Base-by-base conservation (phyloP, 2,888 invertebrate genomes). In the Pseudeuparius sepicola region DNA sequence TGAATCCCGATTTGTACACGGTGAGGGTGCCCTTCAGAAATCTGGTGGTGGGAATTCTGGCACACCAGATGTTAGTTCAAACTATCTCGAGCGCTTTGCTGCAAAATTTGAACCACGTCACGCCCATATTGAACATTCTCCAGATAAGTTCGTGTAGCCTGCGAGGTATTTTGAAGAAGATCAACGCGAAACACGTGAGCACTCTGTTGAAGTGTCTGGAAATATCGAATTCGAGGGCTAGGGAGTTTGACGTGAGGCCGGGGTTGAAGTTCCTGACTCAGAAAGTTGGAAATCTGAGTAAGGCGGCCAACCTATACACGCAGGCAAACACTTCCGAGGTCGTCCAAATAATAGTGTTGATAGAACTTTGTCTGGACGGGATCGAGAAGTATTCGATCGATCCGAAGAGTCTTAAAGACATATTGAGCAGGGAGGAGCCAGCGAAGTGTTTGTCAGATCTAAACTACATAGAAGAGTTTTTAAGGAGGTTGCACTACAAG, bases 251-350 rank as follows among this genome's bases (percentile, higher is more conserved):
- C 60, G 71, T 78, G 5, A 72, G 93, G 17, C 93, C 93, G 0
- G 93, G 93, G 0, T 66, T 94, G 12, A 94, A 94, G 60, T 93
- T 94, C 59, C 71, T 94, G 3, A 78, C 92, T 42, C 93, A 94
- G 61, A 93, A 93, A 66, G 89, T 90, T 0, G 86, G 85, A 1
- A 84, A 83, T 54, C 71, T 88, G 43, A 83, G 82, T 39, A 75
- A 82, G 49, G 86, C 88, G 3, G 88, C 90, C 2, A 90, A 89
- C 61, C 66, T 90, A n/a, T 90, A 89, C 57, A 84, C 84, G 40
- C 92, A 92, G 63, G 87, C 90, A 6, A 88, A 89, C 17, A 87
- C 89, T 1, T 84, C 90, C 1, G 89, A 90, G 80, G 81, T 90
- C 24, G 82, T 92, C 12, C 84, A 86, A 61, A 78, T 86, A 32